These are phyloP conservation scores for Aegithalos caudatus DNA, from an alignment of 2,113 vertebrate genomes.

Conservation along the genomic window DNA sequence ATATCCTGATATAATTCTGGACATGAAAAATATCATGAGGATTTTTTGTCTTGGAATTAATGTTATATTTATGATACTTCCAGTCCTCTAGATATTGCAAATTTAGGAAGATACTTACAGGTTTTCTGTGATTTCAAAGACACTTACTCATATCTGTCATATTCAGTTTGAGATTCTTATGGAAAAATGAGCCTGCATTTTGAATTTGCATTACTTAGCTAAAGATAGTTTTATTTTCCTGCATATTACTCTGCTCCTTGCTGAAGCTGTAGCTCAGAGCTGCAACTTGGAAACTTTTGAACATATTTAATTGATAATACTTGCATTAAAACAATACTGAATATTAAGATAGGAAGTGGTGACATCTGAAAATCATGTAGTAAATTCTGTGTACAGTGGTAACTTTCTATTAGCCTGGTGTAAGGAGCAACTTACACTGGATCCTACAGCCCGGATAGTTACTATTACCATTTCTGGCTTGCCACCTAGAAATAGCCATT, in stretches of 20 bases:
- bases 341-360: background rate
- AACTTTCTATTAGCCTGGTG: background rate
- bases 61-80: background rate
- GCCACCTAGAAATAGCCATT: background rate
- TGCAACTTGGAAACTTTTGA: background rate
- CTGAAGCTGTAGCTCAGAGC: background rate
- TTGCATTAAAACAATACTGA: background rate
- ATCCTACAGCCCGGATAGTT: background rate
- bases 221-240: background rate
- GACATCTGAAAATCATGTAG: background rate
- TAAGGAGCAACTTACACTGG: background rate
- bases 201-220: background rate
- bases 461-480: background rate
- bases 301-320: background rate
- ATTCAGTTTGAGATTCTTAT: background rate
- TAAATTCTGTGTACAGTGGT: background rate
- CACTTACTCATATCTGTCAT: constrained; percentile 21
- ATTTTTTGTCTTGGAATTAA: background rate
- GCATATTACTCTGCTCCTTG: background rate
- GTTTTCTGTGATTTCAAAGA: background rate
- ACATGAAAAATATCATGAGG: background rate
- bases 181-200: constrained; percentile 18
- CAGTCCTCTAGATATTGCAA: background rate
- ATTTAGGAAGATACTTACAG: background rate
- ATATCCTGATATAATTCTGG: background rate